Evolutionary conservation across 1,140 invertebrate genomes (phyloP).

Genomic region (Pissodes strobi): DNA sequence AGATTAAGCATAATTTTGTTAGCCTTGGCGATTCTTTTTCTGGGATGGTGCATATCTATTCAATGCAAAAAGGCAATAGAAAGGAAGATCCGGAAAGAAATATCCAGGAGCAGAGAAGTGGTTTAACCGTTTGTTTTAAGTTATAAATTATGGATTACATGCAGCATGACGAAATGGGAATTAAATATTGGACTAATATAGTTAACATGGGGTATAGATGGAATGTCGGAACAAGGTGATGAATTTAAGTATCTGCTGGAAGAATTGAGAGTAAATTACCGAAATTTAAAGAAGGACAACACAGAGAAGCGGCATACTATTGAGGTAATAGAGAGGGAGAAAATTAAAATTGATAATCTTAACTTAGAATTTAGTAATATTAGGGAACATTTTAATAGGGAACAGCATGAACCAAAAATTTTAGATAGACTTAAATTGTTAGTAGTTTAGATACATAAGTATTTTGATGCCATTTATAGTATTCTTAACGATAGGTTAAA

Average conservation of each 20-base stretch:
- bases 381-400: constrained; percentile 5
- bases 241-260: not conserved
- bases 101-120: not conserved
- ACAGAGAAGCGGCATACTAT: not conserved
- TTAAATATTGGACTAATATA: not conserved
- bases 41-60: not conserved
- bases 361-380: not conserved
- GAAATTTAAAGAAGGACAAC: constrained; percentile 11
- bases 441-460: not conserved
- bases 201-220: too few species aligned
- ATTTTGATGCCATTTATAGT: not conserved
- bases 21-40: not conserved
- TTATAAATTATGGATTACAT: not conserved
- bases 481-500: not conserved
- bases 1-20: not conserved
- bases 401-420: too few species aligned
- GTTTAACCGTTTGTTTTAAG: not conserved
- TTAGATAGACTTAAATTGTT: too few species aligned
- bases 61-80: constrained; percentile 2
- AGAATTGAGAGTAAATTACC: not conserved
- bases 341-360: not conserved
- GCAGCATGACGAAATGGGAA: not conserved
- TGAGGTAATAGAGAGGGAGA: not conserved
- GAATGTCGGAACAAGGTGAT: not conserved
- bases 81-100: not conserved